Conservation (phyloP, 37 sponge, comb jelly and placozoan genomes). For the Axinella damicornis region DNA sequence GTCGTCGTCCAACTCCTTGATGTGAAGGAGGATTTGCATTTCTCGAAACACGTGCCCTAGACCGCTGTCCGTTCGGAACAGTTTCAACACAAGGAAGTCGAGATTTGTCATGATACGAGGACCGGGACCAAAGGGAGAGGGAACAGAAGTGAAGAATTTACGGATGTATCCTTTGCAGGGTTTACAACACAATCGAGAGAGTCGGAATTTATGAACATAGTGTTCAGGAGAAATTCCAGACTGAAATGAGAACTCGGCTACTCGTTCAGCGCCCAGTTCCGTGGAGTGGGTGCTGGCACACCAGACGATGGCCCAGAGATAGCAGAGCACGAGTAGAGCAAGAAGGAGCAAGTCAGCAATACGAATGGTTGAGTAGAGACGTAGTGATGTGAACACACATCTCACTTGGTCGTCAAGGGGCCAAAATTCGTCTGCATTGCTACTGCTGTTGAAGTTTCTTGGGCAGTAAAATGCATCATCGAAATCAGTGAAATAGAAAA, state of each 20-base stretch:
- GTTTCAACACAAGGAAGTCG: conserved; percentile 37
- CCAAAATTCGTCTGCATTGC: neutral
- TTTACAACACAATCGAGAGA: too few relatives aligned
- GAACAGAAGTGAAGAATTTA: too few relatives aligned
- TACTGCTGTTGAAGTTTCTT: conserved; percentile 4
- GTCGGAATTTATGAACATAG: neutral
- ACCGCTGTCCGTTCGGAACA: conserved; percentile 39
- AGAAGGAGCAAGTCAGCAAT: conserved; percentile 37
- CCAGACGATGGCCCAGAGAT: conserved; percentile 16
- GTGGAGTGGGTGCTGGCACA: conserved; percentile 11
- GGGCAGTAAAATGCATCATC: conserved; percentile 43
- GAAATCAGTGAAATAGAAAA: conserved; percentile 23
- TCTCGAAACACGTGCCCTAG: conserved; percentile 24
- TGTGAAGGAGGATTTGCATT: neutral
- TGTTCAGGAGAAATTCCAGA: conserved; percentile 15
- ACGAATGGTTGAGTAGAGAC: conserved; percentile 21
- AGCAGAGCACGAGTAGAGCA: neutral
- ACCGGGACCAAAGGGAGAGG: neutral
- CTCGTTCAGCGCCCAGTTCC: conserved; percentile 18
- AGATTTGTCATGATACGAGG: conserved; percentile 9
- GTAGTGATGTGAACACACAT: conserved; percentile 53
- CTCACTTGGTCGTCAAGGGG: neutral
- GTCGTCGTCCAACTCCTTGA: neutral
- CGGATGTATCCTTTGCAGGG: too few relatives aligned
- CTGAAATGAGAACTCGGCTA: conserved; percentile 35